These are phyloP conservation scores for Anseranas semipalmata DNA, from an alignment of 2,113 vertebrate species.

Conservation along the genomic window DNA sequence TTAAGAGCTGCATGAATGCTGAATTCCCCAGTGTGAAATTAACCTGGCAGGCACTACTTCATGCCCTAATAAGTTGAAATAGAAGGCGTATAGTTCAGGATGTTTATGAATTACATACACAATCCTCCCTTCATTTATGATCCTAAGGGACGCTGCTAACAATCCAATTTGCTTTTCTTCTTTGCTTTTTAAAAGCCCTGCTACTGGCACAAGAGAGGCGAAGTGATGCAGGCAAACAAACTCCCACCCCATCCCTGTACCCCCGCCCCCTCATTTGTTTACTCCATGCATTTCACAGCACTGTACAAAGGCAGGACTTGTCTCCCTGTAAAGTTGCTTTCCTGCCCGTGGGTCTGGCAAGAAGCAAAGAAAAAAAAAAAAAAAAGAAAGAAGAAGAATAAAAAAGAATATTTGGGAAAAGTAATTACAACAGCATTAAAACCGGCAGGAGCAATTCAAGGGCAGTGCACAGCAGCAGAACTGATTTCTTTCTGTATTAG, in stretches of 20 bases:
- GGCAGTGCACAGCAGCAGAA: background rate
- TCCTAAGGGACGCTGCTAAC: constrained; percentile 35
- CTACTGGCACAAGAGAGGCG: background rate
- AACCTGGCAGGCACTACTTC: constrained; percentile 58
- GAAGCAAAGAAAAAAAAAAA: background rate
- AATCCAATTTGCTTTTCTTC: background rate
- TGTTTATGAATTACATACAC: constrained; percentile 60
- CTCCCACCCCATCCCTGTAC: background rate
- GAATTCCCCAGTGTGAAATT: constrained; percentile 34
- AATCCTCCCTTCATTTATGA: constrained; percentile 44
- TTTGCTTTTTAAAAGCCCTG: background rate
- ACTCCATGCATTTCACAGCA: constrained; percentile 12
- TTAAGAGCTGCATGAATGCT: constrained; percentile 21
- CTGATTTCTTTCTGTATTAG: background rate
- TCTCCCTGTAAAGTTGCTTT: background rate
- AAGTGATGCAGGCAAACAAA: constrained; percentile 39
- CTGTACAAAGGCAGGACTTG: constrained; percentile 1
- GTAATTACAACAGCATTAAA: constrained; percentile 10
- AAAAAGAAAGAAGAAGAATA: background rate
- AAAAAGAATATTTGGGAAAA: background rate
- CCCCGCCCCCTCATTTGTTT: background rate
- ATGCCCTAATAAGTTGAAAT: constrained; percentile 63
- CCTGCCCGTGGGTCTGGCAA: background rate
- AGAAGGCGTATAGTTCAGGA: constrained; percentile 39
- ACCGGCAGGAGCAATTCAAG: background rate